Evolutionary conservation across 1,140 invertebrate species (phyloP).

Genomic region (Drosophila nigromelanica): DNA sequence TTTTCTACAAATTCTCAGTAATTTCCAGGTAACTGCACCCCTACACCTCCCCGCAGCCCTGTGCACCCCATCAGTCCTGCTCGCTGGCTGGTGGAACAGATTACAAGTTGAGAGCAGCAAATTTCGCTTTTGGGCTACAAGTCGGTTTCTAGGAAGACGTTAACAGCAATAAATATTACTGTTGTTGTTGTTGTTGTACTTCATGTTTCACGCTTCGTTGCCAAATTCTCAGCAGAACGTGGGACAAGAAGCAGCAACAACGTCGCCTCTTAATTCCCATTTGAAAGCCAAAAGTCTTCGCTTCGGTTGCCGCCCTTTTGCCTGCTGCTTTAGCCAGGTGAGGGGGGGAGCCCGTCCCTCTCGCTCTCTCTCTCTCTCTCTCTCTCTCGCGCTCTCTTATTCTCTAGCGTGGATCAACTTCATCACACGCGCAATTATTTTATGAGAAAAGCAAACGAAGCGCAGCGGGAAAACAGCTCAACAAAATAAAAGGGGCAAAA

Average conservation of each 20-base stretch:
- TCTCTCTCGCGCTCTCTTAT: not conserved
- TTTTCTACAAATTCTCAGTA: constrained; percentile 40
- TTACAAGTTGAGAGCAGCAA: constrained; percentile 41
- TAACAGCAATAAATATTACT: constrained; percentile 35
- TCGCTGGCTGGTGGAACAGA: constrained; percentile 16
- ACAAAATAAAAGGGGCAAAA: constrained; percentile 29
- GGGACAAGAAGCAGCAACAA: constrained; percentile 30
- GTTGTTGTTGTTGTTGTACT: constrained; percentile 32
- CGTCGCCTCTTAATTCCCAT: constrained; percentile 51
- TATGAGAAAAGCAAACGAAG: constrained; percentile 75
- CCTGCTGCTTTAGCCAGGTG: not conserved
- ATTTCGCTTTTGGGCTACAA: constrained; percentile 46
- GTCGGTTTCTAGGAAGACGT: constrained; percentile 41
- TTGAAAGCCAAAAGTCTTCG: constrained; percentile 68
- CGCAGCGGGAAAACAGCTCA: constrained; percentile 38
- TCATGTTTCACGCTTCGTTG: constrained; percentile 78
- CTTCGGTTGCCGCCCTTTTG: constrained; percentile 33
- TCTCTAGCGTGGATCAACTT: constrained; percentile 49
- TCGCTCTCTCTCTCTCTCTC: not conserved
- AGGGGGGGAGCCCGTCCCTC: not conserved
- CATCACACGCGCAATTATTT: constrained; percentile 82
- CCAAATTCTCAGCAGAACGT: constrained; percentile 74
- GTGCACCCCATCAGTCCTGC: not conserved
- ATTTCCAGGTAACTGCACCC: constrained; percentile 21
- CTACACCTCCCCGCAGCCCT: not conserved